phyloP scores from a whole-genome alignment of 2,888 invertebrate species.

The Drosophila histrio region DNA sequence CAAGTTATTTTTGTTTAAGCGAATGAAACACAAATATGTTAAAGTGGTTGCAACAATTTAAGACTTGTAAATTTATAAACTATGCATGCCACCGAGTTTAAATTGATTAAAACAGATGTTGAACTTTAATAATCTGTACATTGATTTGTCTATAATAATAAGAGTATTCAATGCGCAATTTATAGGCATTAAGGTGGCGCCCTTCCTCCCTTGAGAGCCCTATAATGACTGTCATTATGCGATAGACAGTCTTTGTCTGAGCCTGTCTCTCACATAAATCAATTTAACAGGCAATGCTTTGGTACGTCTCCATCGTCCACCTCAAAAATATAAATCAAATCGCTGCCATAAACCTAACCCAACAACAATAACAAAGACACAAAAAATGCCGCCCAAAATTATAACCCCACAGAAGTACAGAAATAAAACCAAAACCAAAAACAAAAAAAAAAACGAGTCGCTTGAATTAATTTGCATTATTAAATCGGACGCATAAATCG shows the following conservation, averaged over 20 bases:
- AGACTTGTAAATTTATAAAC: too few relatives aligned
- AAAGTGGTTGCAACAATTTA: not conserved
- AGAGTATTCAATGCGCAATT: not conserved
- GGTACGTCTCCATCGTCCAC: conserved; percentile 11
- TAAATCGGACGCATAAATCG: conserved; percentile 65
- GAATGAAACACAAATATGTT: not conserved
- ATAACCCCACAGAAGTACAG: conserved; percentile 22
- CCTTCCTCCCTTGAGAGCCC: not conserved
- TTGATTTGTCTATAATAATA: not conserved
- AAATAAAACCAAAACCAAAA: not conserved
- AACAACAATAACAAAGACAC: conserved; percentile 22
- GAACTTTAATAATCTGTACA: not conserved
- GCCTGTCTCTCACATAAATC: conserved; percentile 33
- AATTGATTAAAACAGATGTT: not conserved
- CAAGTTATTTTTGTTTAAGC: too few relatives aligned
- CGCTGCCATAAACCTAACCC: conserved; percentile 34
- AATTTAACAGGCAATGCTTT: conserved; percentile 16
- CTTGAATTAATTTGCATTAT: conserved; percentile 71
- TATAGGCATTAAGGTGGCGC: not conserved
- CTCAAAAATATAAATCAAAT: conserved; percentile 52
- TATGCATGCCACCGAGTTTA: too few relatives aligned
- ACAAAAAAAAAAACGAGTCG: conserved; percentile 19
- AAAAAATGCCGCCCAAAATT: conserved; percentile 33
- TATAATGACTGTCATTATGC: conserved; percentile 2
- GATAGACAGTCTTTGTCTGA: not conserved